Base-by-base conservation (phyloP, 2,113 vertebrate species). In the Siphamia tubifer region DNA sequence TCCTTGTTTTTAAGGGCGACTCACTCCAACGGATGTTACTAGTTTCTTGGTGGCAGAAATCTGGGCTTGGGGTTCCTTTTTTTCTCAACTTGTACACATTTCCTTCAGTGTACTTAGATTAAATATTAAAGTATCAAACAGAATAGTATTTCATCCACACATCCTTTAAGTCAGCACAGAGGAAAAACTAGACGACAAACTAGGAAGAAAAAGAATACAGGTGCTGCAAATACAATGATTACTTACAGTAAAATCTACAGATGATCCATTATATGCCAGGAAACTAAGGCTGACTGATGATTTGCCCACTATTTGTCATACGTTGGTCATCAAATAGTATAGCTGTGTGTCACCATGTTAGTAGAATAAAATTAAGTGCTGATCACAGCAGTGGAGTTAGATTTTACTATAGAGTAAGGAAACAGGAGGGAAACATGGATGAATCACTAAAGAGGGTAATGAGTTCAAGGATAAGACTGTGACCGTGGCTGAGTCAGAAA, bases 301-400 rank as follows among this genome's bases (percentile, higher is more conserved):
- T 38, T 35, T 17, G 15, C 31, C 8, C 15, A 2, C 12, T 60
- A 7, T 68, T 60, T 6, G 27, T 60, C 70, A 28, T 19, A 9
- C 16, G 17, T 10, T 47, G 49, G 42, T 80, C 74, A 74, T 77
- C 54, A 61, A 49, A 58, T 61, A 30, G 12, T 25, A 20, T 12
- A 53, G 42, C 6, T 6, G 13, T 61, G 79, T 63, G 32, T 83
- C 82, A 84, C 6, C 13, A 20, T 31, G 35, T 52, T 75, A 28
- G 39, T 44, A n/a, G 44, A 25, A 65, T 57, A 63, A 19, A 30
- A 72, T 77, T 74, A 83, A 83, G 77, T 35, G 15, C 15, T 24
- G 74, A 57, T 87, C 80, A 87, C 1, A 1, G 20, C 40, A n/a
- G 8, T 53, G 71, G 74, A 66, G 84, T 85, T 23, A 43, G 35